A percentile compares a stretch with the other conserved stretches of the same genome.
Conservation (phyloP, 1,140 invertebrate species). For the Stenopsyche tienmushanensis region DNA sequence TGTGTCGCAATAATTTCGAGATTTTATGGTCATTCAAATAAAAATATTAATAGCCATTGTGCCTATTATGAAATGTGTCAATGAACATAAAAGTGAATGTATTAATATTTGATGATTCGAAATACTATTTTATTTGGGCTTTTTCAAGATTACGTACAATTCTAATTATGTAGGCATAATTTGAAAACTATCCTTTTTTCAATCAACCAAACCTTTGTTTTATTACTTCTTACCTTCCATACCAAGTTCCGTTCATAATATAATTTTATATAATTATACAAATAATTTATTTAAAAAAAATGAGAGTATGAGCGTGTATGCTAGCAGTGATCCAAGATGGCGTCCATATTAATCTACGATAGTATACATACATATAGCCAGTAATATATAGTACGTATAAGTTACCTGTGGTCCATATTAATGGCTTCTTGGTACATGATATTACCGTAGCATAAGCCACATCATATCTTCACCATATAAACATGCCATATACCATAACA, state of each 20-base stretch:
- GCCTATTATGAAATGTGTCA: too few species aligned
- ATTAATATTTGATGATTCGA: too few species aligned
- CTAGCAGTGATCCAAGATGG: slow-evolving; percentile 12
- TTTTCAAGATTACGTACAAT: too few species aligned
- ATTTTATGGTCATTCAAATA: too few species aligned
- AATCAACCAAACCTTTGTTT: too few species aligned
- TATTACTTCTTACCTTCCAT: too few species aligned
- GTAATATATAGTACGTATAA: neutral
- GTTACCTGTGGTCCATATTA: slow-evolving; percentile 28
- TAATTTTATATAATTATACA: neutral
- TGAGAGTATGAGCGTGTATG: neutral
- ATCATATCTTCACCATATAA: slow-evolving; percentile 5
- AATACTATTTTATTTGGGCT: too few species aligned
- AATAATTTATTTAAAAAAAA: neutral
- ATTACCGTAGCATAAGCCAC: slow-evolving; percentile 25
- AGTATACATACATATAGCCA: slow-evolving; percentile 12
- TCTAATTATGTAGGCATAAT: too few species aligned
- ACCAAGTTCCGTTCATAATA: neutral
- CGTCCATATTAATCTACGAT: slow-evolving; percentile 29
- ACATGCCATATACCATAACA: neutral
- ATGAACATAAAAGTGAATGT: too few species aligned
- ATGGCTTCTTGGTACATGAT: slow-evolving; percentile 28
- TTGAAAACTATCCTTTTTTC: too few species aligned
- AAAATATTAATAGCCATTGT: too few species aligned
- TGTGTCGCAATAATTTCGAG: too few species aligned